These are phyloP conservation scores for Campoplex capitator DNA, from an alignment of 2,888 invertebrate species.

Conservation along the genomic window DNA sequence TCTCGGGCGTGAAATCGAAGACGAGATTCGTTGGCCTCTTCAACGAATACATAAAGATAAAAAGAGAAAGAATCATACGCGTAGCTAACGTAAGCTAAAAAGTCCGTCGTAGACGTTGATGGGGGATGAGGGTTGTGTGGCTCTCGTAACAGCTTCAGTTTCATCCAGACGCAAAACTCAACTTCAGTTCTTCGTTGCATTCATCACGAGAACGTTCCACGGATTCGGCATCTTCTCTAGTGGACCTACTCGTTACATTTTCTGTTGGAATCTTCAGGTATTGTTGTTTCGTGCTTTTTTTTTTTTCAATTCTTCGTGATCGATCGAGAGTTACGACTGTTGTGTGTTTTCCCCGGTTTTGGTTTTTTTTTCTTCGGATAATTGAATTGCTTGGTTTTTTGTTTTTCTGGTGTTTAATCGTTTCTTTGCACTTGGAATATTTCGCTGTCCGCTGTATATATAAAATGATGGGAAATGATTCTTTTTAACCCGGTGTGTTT, in stretches of 20 bases:
- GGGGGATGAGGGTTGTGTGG: conserved; percentile 50
- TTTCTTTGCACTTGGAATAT: neutral
- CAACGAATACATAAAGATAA: conserved; percentile 43
- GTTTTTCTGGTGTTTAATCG: neutral
- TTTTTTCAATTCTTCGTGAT: conserved; percentile 4
- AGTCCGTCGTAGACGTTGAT: conserved; percentile 16
- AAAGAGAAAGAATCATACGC: neutral
- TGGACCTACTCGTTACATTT: neutral
- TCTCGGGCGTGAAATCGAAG: conserved; percentile 66
- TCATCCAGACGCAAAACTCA: conserved; percentile 52
- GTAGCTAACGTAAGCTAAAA: conserved; percentile 28
- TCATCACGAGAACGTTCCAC: conserved; percentile 56
- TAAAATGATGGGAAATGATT: neutral
- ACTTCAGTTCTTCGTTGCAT: conserved; percentile 63
- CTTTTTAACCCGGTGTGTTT: neutral
- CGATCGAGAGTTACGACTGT: conserved; percentile 34
- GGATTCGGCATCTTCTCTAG: neutral
- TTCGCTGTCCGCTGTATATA: too few species aligned
- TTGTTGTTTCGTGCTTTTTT: conserved; percentile 2
- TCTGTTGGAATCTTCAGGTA: conserved; percentile 47
- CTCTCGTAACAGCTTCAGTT: conserved; percentile 44
- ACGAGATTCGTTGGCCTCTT: conserved; percentile 54
- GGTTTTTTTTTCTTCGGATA: neutral
- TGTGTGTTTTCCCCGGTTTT: neutral
- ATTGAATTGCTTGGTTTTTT: neutral